phyloP scores from a whole-genome alignment of 2,797 vertebrate genomes.

The Sebastes nivosus region DNA sequence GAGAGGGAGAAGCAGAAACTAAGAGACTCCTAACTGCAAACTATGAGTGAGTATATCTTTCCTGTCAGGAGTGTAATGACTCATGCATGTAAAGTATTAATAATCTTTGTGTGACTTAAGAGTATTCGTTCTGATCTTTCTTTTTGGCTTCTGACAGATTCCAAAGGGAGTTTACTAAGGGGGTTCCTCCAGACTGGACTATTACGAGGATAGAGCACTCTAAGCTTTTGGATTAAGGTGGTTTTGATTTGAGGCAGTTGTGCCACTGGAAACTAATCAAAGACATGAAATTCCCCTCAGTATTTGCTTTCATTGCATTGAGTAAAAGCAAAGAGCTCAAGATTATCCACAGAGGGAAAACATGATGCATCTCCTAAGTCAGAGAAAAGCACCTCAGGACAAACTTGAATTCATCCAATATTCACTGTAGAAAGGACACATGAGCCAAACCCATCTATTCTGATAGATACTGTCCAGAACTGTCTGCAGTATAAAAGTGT shows the following conservation, averaged over 20 bases:
- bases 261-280: background rate
- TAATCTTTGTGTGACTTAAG: background rate
- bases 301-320: background rate
- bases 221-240: constrained; percentile 87
- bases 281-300: background rate
- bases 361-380: background rate
- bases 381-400: background rate
- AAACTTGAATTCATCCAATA: background rate
- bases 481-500: background rate
- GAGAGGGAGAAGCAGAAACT: constrained; percentile 77
- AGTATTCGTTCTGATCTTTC: background rate
- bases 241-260: background rate
- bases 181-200: constrained; percentile 93
- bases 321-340: background rate
- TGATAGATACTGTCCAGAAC: background rate
- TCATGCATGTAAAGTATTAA: accelerated
- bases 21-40: constrained; percentile 90
- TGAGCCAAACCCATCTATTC: background rate
- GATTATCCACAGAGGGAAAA: background rate
- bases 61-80: background rate
- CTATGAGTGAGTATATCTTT: constrained; percentile 88
- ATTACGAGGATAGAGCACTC: constrained; percentile 93
- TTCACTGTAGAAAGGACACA: background rate
- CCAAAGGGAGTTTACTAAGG: constrained; percentile 95
- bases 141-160: constrained; percentile 81